Percentiles rank a stretch among this genome's conserved stretches.
phyloP scores from a whole-genome alignment of 2,113 vertebrate genomes.

The Mormyrus iriodes region DNA sequence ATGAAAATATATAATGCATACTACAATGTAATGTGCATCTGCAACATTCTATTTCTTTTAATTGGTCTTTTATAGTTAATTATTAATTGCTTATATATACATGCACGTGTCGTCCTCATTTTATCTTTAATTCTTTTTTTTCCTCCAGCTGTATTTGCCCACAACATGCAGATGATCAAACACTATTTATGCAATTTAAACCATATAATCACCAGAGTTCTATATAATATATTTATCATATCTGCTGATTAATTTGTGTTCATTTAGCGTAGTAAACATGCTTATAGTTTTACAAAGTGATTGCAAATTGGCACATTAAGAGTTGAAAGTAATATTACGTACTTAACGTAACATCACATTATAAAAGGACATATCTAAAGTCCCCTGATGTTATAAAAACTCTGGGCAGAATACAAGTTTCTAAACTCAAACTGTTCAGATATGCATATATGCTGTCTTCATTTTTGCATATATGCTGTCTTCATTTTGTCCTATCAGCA shows the following conservation, averaged over 20 bases:
- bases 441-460: background rate
- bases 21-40: background rate
- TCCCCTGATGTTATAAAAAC: background rate
- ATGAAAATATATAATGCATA: background rate
- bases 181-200: background rate
- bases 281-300: background rate
- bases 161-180: background rate
- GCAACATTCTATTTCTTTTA: background rate
- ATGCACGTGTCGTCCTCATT: background rate
- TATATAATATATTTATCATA: background rate
- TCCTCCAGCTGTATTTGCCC: background rate
- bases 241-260: background rate
- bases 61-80: background rate
- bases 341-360: background rate
- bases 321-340: background rate
- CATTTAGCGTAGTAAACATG: background rate
- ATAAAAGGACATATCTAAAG: background rate
- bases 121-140: background rate
- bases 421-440: background rate
- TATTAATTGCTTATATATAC: no score
- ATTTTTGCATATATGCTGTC: background rate
- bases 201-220: background rate
- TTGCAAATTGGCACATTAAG: background rate
- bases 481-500: background rate
- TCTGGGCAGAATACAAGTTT: background rate